phyloP scores from a whole-genome alignment of 2,113 vertebrate species.

The Leucoraja erinaceus region DNA sequence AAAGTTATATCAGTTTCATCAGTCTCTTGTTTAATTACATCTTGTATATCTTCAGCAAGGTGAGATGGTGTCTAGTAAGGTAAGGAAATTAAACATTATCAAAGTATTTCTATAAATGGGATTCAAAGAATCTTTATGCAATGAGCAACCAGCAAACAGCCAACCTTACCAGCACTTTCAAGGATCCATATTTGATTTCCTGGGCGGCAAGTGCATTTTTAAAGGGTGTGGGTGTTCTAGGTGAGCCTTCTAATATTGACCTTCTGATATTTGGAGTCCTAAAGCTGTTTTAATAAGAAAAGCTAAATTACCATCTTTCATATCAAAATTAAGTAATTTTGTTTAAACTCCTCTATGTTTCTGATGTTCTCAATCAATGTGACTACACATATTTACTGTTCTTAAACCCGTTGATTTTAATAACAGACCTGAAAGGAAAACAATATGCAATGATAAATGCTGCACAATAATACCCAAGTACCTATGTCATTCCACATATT shows the following conservation, averaged over 20 bases:
- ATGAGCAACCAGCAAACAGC: conserved; percentile 28
- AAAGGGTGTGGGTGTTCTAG: conserved; percentile 88
- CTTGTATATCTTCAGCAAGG: conserved; percentile 74
- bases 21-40: conserved; percentile 88
- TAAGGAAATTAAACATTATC: conserved; percentile 41
- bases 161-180: conserved; percentile 83
- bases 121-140: conserved; percentile 40
- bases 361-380: neutral
- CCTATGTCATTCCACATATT: neutral
- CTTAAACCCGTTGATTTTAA: neutral
- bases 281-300: conserved; percentile 65
- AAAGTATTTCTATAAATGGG: conserved; percentile 44
- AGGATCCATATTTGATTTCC: conserved; percentile 83
- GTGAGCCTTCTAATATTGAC: conserved; percentile 83
- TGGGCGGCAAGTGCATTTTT: conserved; percentile 78
- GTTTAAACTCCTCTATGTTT: neutral
- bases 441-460: neutral
- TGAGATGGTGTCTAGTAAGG: conserved; percentile 74
- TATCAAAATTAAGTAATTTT: conserved; percentile 26
- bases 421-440: neutral
- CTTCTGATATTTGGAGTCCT: conserved; percentile 85
- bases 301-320: neutral
- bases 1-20: conserved; percentile 77
- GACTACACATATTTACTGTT: neutral
- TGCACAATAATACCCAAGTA: neutral